Evolutionary conservation across 2,113 vertebrate species (phyloP).

Genomic region (Mesocricetus auratus): DNA sequence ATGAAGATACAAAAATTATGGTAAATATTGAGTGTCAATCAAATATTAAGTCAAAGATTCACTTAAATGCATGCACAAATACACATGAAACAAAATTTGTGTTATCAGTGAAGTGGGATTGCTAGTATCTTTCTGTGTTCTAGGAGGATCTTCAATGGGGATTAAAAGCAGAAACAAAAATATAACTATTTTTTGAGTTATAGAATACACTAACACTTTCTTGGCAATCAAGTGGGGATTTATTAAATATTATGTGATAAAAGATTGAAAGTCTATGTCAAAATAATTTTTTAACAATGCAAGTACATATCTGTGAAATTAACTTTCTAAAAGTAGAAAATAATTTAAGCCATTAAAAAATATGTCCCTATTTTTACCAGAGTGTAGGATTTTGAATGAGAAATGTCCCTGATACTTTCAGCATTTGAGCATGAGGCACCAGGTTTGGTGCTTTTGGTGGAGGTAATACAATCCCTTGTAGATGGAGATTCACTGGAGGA

Average conservation of each 20-base stretch:
- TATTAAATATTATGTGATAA: slow-evolving; percentile 13
- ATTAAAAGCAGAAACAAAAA: slow-evolving; percentile 24
- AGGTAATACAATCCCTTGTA: not conserved
- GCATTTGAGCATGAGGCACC: not conserved
- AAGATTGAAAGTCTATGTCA: not conserved
- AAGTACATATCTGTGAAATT: slow-evolving; percentile 31
- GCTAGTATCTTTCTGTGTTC: not conserved
- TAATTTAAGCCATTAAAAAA: slow-evolving; percentile 59
- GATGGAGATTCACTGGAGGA: not conserved
- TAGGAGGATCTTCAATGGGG: not conserved
- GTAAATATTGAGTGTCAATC: no score
- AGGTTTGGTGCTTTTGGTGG: not conserved
- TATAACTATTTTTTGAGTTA: slow-evolving; percentile 2
- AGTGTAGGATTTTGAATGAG: not conserved
- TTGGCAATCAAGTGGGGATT: not conserved
- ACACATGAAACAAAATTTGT: not conserved
- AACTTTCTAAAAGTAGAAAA: slow-evolving; percentile 54
- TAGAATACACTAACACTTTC: not conserved
- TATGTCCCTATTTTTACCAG: not conserved
- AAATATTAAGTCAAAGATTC: no score
- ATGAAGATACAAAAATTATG: not conserved
- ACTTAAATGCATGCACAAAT: no score
- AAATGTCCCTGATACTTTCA: not conserved
- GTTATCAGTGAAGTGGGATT: not conserved
- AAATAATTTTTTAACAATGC: slow-evolving; percentile 32